Conservation (phyloP, 2,797 vertebrate species). For the Vespertilio murinus region DNA sequence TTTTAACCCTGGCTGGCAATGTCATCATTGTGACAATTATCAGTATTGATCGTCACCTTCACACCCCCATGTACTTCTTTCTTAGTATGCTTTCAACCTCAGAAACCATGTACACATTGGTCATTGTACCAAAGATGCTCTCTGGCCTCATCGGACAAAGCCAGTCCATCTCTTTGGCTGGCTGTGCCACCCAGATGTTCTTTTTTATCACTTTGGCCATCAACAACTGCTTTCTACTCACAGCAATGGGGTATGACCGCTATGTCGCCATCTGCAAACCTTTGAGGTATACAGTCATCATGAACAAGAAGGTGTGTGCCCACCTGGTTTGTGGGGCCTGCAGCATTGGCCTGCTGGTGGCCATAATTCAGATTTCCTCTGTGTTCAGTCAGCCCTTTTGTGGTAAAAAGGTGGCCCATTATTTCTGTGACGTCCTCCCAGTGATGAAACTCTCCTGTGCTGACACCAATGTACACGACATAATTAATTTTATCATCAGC, state of each 20-base stretch:
- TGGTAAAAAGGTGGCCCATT: slow-evolving; percentile 69
- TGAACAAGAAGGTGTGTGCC: slow-evolving; percentile 60
- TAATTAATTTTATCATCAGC: slow-evolving; percentile 68
- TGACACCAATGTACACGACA: slow-evolving; percentile 63
- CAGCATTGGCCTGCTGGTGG: slow-evolving; percentile 63
- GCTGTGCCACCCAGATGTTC: slow-evolving; percentile 77
- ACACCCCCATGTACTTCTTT: slow-evolving; percentile 82
- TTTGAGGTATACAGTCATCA: slow-evolving; percentile 66
- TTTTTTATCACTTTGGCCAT: slow-evolving; percentile 74
- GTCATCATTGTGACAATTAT: slow-evolving; percentile 61
- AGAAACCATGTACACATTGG: slow-evolving; percentile 70
- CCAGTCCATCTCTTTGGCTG: slow-evolving; percentile 61
- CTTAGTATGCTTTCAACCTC: slow-evolving; percentile 74
- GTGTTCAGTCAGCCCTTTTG: slow-evolving; percentile 73
- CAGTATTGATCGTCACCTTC: slow-evolving; percentile 57
- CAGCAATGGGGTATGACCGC: slow-evolving; percentile 72
- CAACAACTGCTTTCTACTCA: slow-evolving; percentile 76
- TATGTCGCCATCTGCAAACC: slow-evolving; percentile 75
- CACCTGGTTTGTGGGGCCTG: slow-evolving; percentile 53
- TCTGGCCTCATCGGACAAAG: slow-evolving; percentile 16
- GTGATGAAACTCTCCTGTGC: slow-evolving; percentile 72
- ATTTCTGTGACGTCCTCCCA: slow-evolving; percentile 75
- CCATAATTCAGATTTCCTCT: slow-evolving; percentile 59
- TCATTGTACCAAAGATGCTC: slow-evolving; percentile 71
- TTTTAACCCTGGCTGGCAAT: slow-evolving; percentile 71